A percentile compares a stretch with the other conserved stretches of the same genome.
phyloP scores from a whole-genome alignment of 2,888 invertebrate genomes.

The Seira ritae region DNA sequence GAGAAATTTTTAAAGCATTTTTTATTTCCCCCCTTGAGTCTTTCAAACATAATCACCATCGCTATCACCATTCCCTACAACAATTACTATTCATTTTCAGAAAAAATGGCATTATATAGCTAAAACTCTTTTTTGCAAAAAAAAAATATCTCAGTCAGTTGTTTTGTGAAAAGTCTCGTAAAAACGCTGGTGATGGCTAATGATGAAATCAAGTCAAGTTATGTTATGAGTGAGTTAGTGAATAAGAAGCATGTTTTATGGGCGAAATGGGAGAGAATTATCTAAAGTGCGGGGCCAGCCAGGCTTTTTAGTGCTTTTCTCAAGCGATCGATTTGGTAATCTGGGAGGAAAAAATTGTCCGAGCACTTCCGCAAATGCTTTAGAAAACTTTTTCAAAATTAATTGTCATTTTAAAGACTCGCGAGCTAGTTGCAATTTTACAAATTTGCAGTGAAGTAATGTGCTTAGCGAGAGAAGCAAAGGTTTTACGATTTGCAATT shows the following conservation, averaged over 20 bases:
- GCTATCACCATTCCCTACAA: too few species aligned
- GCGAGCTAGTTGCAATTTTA: too few species aligned
- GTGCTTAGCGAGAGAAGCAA: too few species aligned
- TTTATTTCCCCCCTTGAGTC: conserved; percentile 16
- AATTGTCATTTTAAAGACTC: too few species aligned
- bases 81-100: conserved; percentile 22
- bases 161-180: neutral
- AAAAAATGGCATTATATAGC: neutral
- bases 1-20: conserved; percentile 41
- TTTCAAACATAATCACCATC: neutral
- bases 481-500: too few species aligned
- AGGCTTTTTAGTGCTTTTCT: neutral
- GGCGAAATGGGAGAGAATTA: too few species aligned
- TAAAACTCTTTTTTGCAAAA: neutral
- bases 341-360: neutral
- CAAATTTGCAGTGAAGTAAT: too few species aligned
- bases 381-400: neutral
- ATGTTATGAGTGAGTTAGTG: too few species aligned
- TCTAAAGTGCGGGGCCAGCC: neutral
- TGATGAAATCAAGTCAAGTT: neutral
- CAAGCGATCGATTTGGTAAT: neutral
- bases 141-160: conserved; percentile 11
- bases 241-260: too few species aligned
- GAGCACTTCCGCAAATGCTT: neutral
- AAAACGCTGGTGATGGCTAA: neutral